A percentile compares a stretch with the other conserved stretches of the same genome.
phyloP scores from a whole-genome alignment of 1,140 invertebrate genomes.

The Drosophila varians region DNA sequence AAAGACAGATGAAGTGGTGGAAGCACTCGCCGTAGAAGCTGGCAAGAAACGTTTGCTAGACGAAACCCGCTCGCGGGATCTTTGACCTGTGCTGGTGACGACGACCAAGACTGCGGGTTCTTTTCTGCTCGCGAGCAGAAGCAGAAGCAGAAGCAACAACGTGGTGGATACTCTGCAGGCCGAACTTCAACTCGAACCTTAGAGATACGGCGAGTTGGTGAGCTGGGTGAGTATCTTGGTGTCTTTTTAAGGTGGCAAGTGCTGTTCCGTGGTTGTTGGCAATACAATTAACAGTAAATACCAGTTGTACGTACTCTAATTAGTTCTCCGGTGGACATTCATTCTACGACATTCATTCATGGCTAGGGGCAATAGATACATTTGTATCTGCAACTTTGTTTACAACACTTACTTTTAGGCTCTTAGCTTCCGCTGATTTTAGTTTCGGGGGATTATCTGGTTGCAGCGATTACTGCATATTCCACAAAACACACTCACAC shows the following conservation, averaged over 20 bases:
- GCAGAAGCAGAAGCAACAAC: constrained; percentile 49
- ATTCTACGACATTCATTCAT: constrained; percentile 20
- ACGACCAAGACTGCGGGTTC: constrained; percentile 20
- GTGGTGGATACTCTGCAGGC: constrained; percentile 39
- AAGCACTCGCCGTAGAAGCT: constrained; percentile 51
- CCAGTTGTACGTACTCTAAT: constrained; percentile 72
- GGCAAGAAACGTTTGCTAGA: constrained; percentile 66
- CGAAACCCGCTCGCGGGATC: constrained; percentile 79
- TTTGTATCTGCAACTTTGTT: constrained; percentile 36
- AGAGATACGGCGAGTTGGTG: constrained; percentile 1
- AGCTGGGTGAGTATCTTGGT: constrained; percentile 3
- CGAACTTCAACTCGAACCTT: constrained; percentile 20
- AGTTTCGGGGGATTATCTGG: constrained; percentile 30
- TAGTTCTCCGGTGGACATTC: constrained; percentile 32
- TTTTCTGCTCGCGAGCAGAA: constrained; percentile 39
- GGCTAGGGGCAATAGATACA: constrained; percentile 2
- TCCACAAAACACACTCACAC: constrained; percentile 46
- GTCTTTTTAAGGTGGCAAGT: constrained; percentile 61
- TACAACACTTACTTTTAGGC: constrained; percentile 36
- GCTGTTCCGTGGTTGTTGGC: constrained; percentile 44
- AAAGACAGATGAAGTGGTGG: constrained; percentile 43
- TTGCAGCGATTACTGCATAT: constrained; percentile 56
- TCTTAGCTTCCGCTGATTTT: constrained; percentile 16
- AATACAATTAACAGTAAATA: constrained; percentile 80
- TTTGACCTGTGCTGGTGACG: constrained; percentile 78